Conservation (phyloP, 2,797 vertebrate species). For the Pseudomugil tenellus region DNA sequence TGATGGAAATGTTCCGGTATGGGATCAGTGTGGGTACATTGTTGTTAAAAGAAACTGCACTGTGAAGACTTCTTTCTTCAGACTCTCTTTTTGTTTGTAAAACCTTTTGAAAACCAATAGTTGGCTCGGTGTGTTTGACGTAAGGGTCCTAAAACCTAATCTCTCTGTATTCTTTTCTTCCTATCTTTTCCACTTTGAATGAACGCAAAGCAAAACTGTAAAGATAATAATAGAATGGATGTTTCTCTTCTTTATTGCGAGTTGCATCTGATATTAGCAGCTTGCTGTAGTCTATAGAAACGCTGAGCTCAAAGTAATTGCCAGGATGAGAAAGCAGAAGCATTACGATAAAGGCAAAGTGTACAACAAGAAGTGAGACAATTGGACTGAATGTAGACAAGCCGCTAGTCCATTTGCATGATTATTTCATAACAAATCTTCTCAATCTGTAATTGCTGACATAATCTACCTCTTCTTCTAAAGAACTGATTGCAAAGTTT, state of each 20-base stretch:
- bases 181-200: background rate
- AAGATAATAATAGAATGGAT: background rate
- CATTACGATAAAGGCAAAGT: background rate
- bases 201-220: background rate
- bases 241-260: background rate
- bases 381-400: constrained; percentile 3
- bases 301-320: background rate
- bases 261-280: background rate
- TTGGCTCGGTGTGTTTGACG: background rate
- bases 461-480: background rate
- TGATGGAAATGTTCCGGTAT: constrained; percentile 39
- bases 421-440: constrained; percentile 4
- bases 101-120: constrained; percentile 10
- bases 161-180: background rate
- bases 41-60: constrained; percentile 24
- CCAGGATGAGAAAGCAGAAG: background rate
- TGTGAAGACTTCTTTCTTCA: constrained; percentile 16
- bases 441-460: background rate
- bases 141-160: background rate
- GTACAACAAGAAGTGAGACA: background rate
- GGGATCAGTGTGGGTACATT: constrained; percentile 41
- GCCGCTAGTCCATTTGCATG: background rate
- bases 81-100: background rate
- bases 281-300: background rate
- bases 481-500: background rate